Conservation (phyloP, 2,888 invertebrate species). For the Eupithecia dodoneata region DNA sequence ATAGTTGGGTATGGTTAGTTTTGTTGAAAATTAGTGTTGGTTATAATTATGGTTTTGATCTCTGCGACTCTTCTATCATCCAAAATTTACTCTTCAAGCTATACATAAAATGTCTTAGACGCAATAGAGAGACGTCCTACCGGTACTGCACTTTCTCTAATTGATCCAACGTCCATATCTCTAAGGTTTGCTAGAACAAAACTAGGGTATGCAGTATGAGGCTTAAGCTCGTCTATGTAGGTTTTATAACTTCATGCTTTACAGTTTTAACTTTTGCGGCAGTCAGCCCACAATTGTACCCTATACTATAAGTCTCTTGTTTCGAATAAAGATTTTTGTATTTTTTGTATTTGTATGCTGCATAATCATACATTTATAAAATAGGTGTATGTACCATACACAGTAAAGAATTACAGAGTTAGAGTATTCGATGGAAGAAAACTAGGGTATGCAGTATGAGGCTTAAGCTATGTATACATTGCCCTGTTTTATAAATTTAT, state of each 20-base stretch:
- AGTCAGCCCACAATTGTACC: too few species aligned
- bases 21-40: not conserved
- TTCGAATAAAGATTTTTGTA: too few species aligned
- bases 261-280: too few species aligned
- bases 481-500: too few species aligned
- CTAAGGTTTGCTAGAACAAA: not conserved
- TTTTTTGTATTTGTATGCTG: too few species aligned
- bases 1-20: slow-evolving; percentile 45
- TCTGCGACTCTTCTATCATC: not conserved
- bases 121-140: not conserved
- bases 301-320: too few species aligned
- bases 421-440: not conserved
- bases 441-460: too few species aligned
- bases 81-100: not conserved
- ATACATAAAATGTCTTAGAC: not conserved
- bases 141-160: not conserved
- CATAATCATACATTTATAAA: not conserved
- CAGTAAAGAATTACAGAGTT: not conserved
- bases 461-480: too few species aligned
- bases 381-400: not conserved
- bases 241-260: too few species aligned
- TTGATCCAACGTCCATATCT: not conserved
- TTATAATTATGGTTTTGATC: not conserved
- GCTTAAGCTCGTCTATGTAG: not conserved
- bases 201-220: not conserved